A percentile compares a stretch with the other conserved stretches of the same genome.
These are phyloP conservation scores for Cichlasoma orientale DNA, from an alignment of 2,797 vertebrate genomes.

Conservation along the genomic window DNA sequence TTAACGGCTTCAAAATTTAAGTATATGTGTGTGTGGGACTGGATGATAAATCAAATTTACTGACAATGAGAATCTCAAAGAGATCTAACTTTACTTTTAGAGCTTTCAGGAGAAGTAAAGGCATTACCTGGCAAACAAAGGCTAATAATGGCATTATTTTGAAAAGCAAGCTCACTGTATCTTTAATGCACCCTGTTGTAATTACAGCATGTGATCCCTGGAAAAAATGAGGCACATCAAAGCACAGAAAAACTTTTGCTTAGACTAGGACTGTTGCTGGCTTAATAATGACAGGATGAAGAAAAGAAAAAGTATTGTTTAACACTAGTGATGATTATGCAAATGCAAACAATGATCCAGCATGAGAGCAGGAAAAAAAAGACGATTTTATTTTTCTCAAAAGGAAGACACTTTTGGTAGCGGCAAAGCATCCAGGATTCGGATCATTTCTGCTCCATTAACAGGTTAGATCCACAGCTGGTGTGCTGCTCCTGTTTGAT, in stretches of 20 bases:
- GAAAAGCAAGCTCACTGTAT: neutral
- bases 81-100: neutral
- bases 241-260: neutral
- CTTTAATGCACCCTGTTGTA: neutral
- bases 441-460: neutral
- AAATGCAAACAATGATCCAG: constrained; percentile 24
- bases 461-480: neutral
- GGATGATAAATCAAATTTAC: neutral
- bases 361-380: neutral
- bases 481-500: neutral
- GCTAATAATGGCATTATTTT: neutral
- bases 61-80: neutral
- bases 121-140: neutral
- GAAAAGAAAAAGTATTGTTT: neutral
- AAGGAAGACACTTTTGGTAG: neutral
- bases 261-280: neutral
- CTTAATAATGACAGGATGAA: constrained; percentile 6
- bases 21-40: neutral
- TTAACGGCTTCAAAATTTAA: constrained; percentile 21
- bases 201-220: constrained; percentile 3
- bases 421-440: neutral
- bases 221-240: constrained; percentile 15
- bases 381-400: neutral
- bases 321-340: constrained; percentile 24
- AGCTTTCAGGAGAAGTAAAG: neutral